Percentiles rank a stretch among this genome's conserved stretches.
Conservation (phyloP, 2,797 vertebrate species). For the Mus minutoides region DNA sequence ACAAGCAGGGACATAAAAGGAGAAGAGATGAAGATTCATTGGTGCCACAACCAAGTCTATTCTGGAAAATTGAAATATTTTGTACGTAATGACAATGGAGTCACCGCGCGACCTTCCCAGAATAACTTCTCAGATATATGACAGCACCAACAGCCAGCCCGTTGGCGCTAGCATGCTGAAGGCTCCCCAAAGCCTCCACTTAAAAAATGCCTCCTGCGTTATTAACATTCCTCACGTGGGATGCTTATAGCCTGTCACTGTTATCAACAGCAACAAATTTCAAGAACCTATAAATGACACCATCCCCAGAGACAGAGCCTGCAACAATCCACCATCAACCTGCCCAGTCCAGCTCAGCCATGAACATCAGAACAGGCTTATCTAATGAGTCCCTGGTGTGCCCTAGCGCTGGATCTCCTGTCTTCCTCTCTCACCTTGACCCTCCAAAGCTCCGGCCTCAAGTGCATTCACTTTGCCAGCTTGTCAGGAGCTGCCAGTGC, state of each 20-base stretch:
- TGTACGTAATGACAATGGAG: conserved; percentile 61
- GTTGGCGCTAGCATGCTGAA: conserved; percentile 53
- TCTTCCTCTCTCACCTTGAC: conserved; percentile 56
- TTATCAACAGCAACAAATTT: conserved; percentile 85
- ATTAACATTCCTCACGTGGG: conserved; percentile 77
- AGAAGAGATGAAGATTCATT: conserved; percentile 65
- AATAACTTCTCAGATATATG: conserved; percentile 68
- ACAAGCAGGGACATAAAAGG: neutral
- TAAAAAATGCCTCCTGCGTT: conserved; percentile 80
- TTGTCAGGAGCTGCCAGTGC: rapidly evolving
- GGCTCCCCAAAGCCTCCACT: conserved; percentile 81
- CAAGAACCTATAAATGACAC: conserved; percentile 81
- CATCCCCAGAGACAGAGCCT: conserved; percentile 71
- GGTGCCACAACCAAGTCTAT: conserved; percentile 22
- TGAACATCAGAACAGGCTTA: conserved; percentile 48
- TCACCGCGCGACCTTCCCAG: conserved; percentile 48
- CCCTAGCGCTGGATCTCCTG: rapidly evolving
- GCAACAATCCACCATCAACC: conserved; percentile 63
- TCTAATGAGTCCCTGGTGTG: neutral
- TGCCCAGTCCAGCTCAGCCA: neutral
- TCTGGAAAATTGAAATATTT: conserved; percentile 80
- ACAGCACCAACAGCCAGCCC: conserved; percentile 32
- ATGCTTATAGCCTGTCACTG: conserved; percentile 82
- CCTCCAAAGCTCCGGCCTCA: neutral
- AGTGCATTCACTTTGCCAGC: rapidly evolving